These are phyloP conservation scores for Aplocera efformata DNA, from an alignment of 2,888 invertebrate genomes.

Conservation along the genomic window DNA sequence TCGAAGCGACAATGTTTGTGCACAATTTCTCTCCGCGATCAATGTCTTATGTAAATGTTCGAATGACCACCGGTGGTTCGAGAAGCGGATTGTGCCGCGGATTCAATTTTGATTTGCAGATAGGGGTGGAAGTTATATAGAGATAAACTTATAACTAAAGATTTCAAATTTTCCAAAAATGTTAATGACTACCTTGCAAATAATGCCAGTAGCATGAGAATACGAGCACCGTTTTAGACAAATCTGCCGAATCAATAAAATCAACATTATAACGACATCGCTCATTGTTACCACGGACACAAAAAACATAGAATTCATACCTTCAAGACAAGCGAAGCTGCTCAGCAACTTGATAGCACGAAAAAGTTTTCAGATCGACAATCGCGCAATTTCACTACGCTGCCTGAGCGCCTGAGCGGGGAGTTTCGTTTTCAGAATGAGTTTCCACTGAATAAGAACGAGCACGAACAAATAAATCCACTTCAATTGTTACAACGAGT, in stretches of 20 bases:
- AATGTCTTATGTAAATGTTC: not conserved
- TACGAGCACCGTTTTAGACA: too few relatives aligned
- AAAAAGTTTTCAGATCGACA: conserved; percentile 14
- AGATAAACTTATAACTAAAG: too few relatives aligned
- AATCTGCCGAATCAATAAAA: too few relatives aligned
- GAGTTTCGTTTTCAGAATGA: conserved; percentile 23
- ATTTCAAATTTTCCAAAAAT: too few relatives aligned
- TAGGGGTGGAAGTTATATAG: too few relatives aligned
- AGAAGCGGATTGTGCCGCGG: not conserved
- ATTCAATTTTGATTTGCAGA: too few relatives aligned
- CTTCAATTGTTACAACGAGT: conserved; percentile 22
- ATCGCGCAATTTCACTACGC: conserved; percentile 19
- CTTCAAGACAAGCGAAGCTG: conserved; percentile 6
- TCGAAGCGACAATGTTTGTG: conserved; percentile 26
- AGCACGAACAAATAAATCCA: conserved; percentile 27
- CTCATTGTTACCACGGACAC: too few relatives aligned
- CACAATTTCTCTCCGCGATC: conserved; percentile 4
- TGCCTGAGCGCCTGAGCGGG: conserved; percentile 4
- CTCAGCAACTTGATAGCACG: conserved; percentile 8
- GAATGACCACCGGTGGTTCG: not conserved
- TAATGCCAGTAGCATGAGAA: too few relatives aligned
- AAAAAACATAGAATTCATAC: too few relatives aligned
- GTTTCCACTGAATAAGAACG: conserved; percentile 24
- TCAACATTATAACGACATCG: too few relatives aligned
- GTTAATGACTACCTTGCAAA: too few relatives aligned